A percentile compares a stretch with the other conserved stretches of the same genome.
Evolutionary conservation across 92 coral and sea anemone species (phyloP).

Genomic region (Metridium senile): DNA sequence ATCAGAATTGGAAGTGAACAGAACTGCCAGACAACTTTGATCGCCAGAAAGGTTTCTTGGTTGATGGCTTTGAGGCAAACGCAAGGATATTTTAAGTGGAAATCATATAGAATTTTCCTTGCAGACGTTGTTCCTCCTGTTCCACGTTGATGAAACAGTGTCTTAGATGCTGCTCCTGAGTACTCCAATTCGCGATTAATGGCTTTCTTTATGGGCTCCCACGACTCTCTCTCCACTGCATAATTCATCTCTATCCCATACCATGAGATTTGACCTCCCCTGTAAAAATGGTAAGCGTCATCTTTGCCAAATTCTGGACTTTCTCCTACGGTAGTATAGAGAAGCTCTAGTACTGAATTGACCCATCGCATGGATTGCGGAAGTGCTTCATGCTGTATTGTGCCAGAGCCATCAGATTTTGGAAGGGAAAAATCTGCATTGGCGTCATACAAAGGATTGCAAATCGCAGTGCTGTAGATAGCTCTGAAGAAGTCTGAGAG

Average conservation of each 20-base stretch:
- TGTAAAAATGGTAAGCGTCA: constrained; percentile 66
- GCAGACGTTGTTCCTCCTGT: constrained; percentile 78
- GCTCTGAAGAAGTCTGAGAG: constrained; percentile 54
- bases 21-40: constrained; percentile 49
- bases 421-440: constrained; percentile 70
- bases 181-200: constrained; percentile 24
- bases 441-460: constrained; percentile 32
- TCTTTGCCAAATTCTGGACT: constrained; percentile 49
- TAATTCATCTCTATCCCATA: constrained; percentile 58
- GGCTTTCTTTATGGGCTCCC: constrained; percentile 23
- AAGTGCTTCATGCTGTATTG: constrained; percentile 9
- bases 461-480: constrained; percentile 35
- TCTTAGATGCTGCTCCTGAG: constrained; percentile 45
- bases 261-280: constrained; percentile 77
- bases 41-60: constrained; percentile 37
- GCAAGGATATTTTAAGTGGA: constrained; percentile 53
- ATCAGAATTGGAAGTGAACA: constrained; percentile 54
- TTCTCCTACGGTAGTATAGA: constrained; percentile 50
- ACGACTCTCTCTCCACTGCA: constrained; percentile 62
- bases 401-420: constrained; percentile 20
- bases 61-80: constrained; percentile 53
- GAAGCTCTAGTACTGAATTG: constrained; percentile 48
- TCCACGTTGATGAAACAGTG: constrained; percentile 63
- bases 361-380: constrained; percentile 66
- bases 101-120: constrained; percentile 55